Conservation (phyloP, 1,140 invertebrate genomes). For the Mycetomoellerius zeteki region DNA sequence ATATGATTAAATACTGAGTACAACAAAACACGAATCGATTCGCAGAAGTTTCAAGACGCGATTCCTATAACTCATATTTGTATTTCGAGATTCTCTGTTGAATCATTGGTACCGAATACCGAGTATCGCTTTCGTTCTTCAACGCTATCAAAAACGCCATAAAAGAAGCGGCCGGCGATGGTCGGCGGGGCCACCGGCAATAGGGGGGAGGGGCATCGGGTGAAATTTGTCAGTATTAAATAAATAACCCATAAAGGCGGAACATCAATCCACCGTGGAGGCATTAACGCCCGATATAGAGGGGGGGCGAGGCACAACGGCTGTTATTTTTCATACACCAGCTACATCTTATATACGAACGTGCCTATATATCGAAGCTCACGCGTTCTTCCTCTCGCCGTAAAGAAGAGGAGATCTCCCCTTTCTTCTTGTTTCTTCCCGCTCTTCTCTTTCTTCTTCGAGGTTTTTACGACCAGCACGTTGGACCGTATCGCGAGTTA, state of each 20-base stretch:
- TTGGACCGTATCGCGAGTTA: conserved; percentile 79
- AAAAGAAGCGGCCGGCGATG: conserved; percentile 78
- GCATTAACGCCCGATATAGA: conserved; percentile 86
- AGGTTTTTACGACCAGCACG: conserved; percentile 85
- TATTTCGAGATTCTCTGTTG: conserved; percentile 34
- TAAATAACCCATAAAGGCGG: conserved; percentile 86
- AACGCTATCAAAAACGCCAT: conserved; percentile 82
- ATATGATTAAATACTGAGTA: background rate
- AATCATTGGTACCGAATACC: conserved; percentile 65
- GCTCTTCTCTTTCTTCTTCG: conserved; percentile 76
- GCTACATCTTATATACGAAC: conserved; percentile 81
- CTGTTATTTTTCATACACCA: conserved; percentile 86
- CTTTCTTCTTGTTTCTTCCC: conserved; percentile 59
- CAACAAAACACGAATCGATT: background rate
- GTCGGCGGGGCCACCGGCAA: conserved; percentile 63
- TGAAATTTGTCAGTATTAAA: conserved; percentile 87
- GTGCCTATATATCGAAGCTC: conserved; percentile 59
- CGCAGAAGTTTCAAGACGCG: background rate
- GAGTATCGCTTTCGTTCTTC: conserved; percentile 70
- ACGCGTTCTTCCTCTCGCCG: conserved; percentile 65
- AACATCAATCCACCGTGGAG: conserved; percentile 84
- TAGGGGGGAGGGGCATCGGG: conserved; percentile 58
- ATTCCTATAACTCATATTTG: background rate
- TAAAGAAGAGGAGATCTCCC: conserved; percentile 73
- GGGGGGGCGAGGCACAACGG: conserved; percentile 70